phyloP scores from a whole-genome alignment of 2,888 invertebrate genomes.

The Drosophila pullipes region DNA sequence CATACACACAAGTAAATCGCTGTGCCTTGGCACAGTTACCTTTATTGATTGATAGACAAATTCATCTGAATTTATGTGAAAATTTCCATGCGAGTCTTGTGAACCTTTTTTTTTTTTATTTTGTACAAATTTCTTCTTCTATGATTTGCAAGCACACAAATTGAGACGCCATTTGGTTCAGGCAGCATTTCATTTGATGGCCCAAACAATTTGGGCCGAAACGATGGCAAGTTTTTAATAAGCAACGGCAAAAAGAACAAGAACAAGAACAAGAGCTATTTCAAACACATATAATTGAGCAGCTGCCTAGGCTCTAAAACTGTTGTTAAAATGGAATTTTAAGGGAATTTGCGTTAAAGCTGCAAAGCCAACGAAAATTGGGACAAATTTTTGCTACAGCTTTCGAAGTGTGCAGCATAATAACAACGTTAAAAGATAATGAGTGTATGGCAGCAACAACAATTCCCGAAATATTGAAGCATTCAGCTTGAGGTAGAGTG shows the following conservation, averaged over 20 bases:
- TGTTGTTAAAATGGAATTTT: slow-evolving; percentile 16
- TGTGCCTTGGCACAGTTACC: slow-evolving; percentile 33
- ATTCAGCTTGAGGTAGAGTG: slow-evolving; percentile 1
- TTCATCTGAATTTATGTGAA: slow-evolving; percentile 43
- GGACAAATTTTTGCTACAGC: slow-evolving; percentile 20
- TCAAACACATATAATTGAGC: slow-evolving; percentile 56
- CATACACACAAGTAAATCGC: slow-evolving; percentile 13
- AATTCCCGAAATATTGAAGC: slow-evolving; percentile 39
- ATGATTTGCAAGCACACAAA: slow-evolving; percentile 42
- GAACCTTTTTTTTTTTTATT: slow-evolving; percentile 6
- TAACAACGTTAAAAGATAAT: slow-evolving; percentile 77
- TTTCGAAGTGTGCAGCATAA: slow-evolving; percentile 64
- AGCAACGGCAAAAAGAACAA: slow-evolving; percentile 43
- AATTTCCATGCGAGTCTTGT: slow-evolving; percentile 25
- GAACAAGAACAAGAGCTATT: slow-evolving; percentile 42
- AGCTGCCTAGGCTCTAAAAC: slow-evolving; percentile 48
- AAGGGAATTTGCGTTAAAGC: slow-evolving; percentile 44
- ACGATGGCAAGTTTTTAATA: slow-evolving; percentile 71
- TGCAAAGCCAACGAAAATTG: slow-evolving; percentile 39
- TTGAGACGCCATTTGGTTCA: slow-evolving; percentile 34
- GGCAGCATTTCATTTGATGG: slow-evolving; percentile 42
- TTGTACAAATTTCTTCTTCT: slow-evolving; percentile 13
- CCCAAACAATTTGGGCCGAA: slow-evolving; percentile 56
- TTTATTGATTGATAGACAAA: slow-evolving; percentile 59
- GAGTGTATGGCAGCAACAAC: slow-evolving; percentile 45